A percentile compares a stretch with the other conserved stretches of the same genome.
These are phyloP conservation scores for Pampusana beccarii DNA, from an alignment of 2,113 vertebrate genomes.

Conservation along the genomic window DNA sequence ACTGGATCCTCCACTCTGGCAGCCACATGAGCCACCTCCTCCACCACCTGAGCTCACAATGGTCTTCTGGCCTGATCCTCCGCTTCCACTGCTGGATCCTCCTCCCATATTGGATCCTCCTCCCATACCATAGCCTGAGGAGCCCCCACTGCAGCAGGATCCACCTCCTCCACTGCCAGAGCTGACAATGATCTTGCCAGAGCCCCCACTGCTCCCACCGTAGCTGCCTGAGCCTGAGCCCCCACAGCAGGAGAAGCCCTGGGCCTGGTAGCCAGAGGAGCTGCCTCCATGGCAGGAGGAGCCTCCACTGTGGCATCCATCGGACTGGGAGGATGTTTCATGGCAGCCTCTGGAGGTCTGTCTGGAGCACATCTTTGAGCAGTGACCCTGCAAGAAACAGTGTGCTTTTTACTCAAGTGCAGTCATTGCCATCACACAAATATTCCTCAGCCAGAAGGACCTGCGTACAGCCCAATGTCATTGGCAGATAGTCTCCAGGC, in stretches of 20 bases:
- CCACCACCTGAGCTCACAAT: neutral
- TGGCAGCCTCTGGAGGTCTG: slow-evolving; percentile 10
- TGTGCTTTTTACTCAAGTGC: neutral
- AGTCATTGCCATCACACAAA: rapidly evolving
- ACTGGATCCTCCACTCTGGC: neutral
- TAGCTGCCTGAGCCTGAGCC: neutral
- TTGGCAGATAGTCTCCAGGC: neutral
- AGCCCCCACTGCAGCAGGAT: neutral
- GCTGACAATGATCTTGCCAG: neutral
- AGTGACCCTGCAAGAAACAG: neutral
- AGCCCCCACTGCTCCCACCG: rapidly evolving
- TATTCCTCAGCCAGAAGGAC: rapidly evolving
- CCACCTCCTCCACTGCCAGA: neutral
- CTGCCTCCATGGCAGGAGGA: neutral
- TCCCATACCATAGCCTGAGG: neutral
- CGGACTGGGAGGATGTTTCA: neutral
- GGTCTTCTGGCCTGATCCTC: neutral
- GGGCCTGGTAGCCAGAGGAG: neutral
- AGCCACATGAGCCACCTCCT: neutral
- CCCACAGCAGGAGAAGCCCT: neutral
- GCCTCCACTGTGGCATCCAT: neutral
- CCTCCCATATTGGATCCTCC: neutral
- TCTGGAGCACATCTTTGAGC: slow-evolving; percentile 38
- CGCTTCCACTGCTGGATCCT: neutral
- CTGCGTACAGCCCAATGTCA: rapidly evolving